Base-by-base conservation (phyloP, 2,797 vertebrate genomes). In the Forpus xanthops region DNA sequence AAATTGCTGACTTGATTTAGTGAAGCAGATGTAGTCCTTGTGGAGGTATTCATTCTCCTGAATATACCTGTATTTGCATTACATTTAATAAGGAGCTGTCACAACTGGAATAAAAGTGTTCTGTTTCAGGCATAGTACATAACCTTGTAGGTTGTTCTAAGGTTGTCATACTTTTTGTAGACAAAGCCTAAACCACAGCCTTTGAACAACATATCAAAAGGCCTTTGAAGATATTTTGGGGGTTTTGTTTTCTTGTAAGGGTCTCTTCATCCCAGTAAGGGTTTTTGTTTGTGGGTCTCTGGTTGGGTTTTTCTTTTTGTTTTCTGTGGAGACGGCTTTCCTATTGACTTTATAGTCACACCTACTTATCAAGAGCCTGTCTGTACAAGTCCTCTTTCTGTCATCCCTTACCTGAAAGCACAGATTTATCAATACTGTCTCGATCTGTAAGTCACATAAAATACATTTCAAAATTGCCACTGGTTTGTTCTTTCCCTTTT, bases 181-280 rank as follows among this genome's bases (percentile, higher is more conserved):
- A 81, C 35, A 90, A 91, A 96, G 78, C 60, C 58, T 78, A 79
- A 90, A 91, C 31, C 20, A 19, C 28, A 82, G 78, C 28, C 92
- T 96, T 96, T 93, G 87, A 96, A 87, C 84, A 92, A 62, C 87
- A 53, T 82, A 89, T 90, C 92, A 92, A 91, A 95, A 89, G 60
- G 37, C 60, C 33, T 90, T 90, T 90, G 89, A 93, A 94, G 87
- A 30, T 89, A 64, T 71, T 91, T 76, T 55, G 23, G 55, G 28
- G 33, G 49, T 50, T 58, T 92, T 15, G 13, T 67, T 90, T 90
- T 85, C 35, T 70, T 73, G 23, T 76, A 76, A 87, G 84, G 84
- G 64, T 94, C 60, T 92, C 78, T 60, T 87, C 67, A 70, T 95
- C 81, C 44, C 33, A 18, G 33, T 35, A 72, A 52, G 65, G 30